A percentile compares a stretch with the other conserved stretches of the same genome.
Evolutionary conservation across 1,140 invertebrate species (phyloP).

Genomic region (Sitophilus oryzae): DNA sequence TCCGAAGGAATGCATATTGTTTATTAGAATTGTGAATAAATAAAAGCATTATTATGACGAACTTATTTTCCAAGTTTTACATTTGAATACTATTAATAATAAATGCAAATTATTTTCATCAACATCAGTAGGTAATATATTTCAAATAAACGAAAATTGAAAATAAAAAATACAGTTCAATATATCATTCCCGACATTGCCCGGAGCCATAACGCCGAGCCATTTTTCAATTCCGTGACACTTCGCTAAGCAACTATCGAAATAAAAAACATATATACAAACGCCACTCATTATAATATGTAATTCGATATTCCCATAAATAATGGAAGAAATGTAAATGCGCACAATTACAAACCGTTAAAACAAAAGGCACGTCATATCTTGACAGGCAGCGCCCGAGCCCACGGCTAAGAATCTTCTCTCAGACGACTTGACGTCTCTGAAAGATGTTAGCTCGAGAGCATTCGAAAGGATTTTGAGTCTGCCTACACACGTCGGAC

Average conservation of each 20-base stretch:
- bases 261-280: too few relatives aligned
- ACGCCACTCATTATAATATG: neutral
- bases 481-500: neutral
- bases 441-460: neutral
- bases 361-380: slow-evolving; percentile 1
- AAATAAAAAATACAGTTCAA: too few relatives aligned
- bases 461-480: neutral
- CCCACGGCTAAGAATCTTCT: slow-evolving; percentile 12
- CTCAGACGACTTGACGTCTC: neutral
- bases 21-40: too few relatives aligned
- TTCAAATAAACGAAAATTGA: too few relatives aligned
- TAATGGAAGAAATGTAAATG: neutral
- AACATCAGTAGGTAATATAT: too few relatives aligned
- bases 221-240: neutral
- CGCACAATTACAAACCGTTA: slow-evolving; percentile 13
- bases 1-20: too few relatives aligned
- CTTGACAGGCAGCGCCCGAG: slow-evolving; percentile 1
- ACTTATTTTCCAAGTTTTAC: too few relatives aligned
- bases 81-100: too few relatives aligned
- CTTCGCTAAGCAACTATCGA: neutral
- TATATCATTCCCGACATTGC: neutral
- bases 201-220: neutral
- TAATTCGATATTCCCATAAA: neutral
- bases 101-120: too few relatives aligned
- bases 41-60: too few relatives aligned